phyloP scores from a whole-genome alignment of 1,140 invertebrate genomes.

The Drosophila arizonae region DNA sequence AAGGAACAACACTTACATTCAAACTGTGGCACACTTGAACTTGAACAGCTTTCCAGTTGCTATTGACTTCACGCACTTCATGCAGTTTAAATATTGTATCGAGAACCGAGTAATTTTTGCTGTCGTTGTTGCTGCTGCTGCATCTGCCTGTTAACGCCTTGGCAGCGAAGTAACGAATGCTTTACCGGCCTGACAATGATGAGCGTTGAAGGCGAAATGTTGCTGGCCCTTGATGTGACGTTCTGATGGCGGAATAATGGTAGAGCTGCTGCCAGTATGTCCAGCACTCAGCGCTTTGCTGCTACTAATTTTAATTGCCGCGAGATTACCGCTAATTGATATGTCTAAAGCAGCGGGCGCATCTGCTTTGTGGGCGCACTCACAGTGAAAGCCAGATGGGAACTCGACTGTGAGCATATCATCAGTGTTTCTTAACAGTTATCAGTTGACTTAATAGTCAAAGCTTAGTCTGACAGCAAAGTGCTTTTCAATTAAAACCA shows the following conservation, averaged over 20 bases:
- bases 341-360: slow-evolving; percentile 26
- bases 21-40: slow-evolving; percentile 7
- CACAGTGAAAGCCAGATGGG: slow-evolving; percentile 9
- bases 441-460: slow-evolving; percentile 43
- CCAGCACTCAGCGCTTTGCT: slow-evolving; percentile 9
- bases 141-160: slow-evolving; percentile 57
- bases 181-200: slow-evolving; percentile 11
- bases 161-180: slow-evolving; percentile 28
- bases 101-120: slow-evolving; percentile 20
- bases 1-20: slow-evolving; percentile 23
- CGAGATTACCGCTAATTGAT: slow-evolving; percentile 35
- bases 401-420: slow-evolving; percentile 21
- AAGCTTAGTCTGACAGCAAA: slow-evolving; percentile 27
- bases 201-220: neutral
- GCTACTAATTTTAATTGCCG: slow-evolving; percentile 40
- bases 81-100: slow-evolving; percentile 47
- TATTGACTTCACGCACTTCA: neutral
- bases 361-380: slow-evolving; percentile 38
- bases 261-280: neutral
- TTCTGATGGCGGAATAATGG: slow-evolving; percentile 10
- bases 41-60: neutral
- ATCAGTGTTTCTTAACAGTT: slow-evolving; percentile 36
- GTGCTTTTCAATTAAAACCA: slow-evolving; percentile 2
- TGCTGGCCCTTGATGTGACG: neutral
- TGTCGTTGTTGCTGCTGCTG: slow-evolving; percentile 27